Evolutionary conservation across 1,140 invertebrate genomes (phyloP).

Genomic region (Drosophila burlai): DNA sequence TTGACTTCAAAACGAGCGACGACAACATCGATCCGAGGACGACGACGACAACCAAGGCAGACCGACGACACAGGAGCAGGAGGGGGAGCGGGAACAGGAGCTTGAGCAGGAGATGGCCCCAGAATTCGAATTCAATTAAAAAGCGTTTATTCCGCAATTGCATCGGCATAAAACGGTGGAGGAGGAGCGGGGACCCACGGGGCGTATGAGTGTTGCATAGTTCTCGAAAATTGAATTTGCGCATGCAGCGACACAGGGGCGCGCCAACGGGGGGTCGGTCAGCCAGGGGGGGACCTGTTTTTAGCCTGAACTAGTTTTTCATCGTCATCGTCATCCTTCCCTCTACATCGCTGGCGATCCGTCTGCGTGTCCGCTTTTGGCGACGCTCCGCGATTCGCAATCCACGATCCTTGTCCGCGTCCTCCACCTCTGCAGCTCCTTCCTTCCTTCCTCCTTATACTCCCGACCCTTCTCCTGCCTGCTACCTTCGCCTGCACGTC

Average conservation of each 20-base stretch:
- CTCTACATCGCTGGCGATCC: conserved; percentile 6
- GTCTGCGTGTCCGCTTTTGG: conserved; percentile 42
- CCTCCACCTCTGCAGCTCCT: not conserved
- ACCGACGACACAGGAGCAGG: conserved; percentile 1
- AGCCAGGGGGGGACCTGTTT: conserved; percentile 32
- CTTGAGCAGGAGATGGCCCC: conserved; percentile 22
- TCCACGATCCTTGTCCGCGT: conserved; percentile 5
- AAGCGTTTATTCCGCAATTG: conserved; percentile 82
- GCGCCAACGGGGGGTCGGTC: conserved; percentile 12
- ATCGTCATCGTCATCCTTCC: conserved; percentile 18
- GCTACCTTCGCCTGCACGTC: conserved; percentile 35
- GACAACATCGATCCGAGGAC: conserved; percentile 72
- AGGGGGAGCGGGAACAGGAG: not conserved
- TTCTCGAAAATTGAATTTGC: conserved; percentile 81
- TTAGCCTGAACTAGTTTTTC: conserved; percentile 67
- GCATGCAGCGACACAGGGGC: conserved; percentile 29
- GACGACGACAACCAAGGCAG: conserved; percentile 55
- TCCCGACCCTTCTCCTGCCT: conserved; percentile 4
- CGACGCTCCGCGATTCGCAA: conserved; percentile 20
- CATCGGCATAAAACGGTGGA: conserved; percentile 6
- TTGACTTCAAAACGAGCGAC: conserved; percentile 56
- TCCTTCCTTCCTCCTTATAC: not conserved
- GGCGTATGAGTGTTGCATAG: conserved; percentile 83
- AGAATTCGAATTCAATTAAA: conserved; percentile 84
- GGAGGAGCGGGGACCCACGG: conserved; percentile 56